Percentiles rank a stretch among this genome's conserved stretches.
These are phyloP conservation scores for Ophiothrix spiculata DNA, from an alignment of 35 echinoderm and acorn worm species.

Conservation along the genomic window DNA sequence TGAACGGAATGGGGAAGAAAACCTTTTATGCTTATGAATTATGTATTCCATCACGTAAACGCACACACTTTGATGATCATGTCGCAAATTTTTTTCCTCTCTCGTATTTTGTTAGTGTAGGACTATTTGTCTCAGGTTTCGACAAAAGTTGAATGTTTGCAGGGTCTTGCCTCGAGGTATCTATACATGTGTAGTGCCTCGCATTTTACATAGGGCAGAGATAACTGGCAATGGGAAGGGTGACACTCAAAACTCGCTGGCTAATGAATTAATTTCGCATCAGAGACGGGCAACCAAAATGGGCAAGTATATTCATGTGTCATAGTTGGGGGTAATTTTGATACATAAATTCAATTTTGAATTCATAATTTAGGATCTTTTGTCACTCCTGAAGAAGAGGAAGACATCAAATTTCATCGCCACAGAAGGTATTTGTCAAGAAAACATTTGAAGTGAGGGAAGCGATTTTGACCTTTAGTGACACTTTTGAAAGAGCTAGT, in stretches of 20 bases:
- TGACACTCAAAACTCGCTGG: neutral
- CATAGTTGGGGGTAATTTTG: too few species aligned
- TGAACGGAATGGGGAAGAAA: neutral
- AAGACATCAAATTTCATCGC: too few species aligned
- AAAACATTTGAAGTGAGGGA: too few species aligned
- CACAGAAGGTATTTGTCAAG: too few species aligned
- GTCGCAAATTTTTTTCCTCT: neutral
- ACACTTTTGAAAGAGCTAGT: too few species aligned
- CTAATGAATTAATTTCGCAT: conserved; percentile 5
- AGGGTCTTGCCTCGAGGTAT: neutral
- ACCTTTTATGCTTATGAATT: conserved; percentile 5
- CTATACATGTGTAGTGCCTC: neutral
- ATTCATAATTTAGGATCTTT: too few species aligned
- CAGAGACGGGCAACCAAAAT: too few species aligned
- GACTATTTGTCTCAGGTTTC: conserved; percentile 3
- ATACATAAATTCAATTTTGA: too few species aligned
- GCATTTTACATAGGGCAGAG: neutral
- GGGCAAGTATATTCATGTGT: too few species aligned
- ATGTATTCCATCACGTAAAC: neutral
- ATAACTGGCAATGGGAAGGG: neutral
- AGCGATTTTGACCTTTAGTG: too few species aligned
- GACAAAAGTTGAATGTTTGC: neutral
- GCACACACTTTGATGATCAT: neutral
- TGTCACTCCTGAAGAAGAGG: too few species aligned
- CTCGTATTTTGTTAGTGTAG: neutral